A percentile compares a stretch with the other conserved stretches of the same genome.
phyloP scores from a whole-genome alignment of 1,140 invertebrate species.

The Propsilocerus akamusi region DNA sequence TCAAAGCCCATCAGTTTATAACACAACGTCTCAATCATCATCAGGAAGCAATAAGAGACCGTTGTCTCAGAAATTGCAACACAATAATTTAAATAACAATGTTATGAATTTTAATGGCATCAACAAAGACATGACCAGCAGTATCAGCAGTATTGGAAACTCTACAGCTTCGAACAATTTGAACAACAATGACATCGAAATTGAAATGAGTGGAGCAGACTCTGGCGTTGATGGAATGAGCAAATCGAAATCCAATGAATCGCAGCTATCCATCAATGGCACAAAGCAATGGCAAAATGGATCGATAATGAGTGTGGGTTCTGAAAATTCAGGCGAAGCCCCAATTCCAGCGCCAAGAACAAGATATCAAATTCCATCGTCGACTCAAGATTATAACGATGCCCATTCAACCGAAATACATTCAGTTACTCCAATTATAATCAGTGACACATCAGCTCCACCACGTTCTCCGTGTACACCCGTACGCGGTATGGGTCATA shows the following conservation, averaged over 20 bases:
- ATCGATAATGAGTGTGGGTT: slow-evolving; percentile 7
- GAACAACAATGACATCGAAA: not conserved
- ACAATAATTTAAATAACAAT: not conserved
- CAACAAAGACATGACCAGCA: not conserved
- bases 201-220: not conserved
- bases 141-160: not conserved
- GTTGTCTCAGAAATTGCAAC: not conserved
- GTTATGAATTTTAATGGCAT: not conserved
- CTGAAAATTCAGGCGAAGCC: not conserved
- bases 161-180: not conserved
- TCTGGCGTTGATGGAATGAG: slow-evolving; percentile 29
- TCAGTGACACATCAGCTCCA: slow-evolving; percentile 10
- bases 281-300: slow-evolving; percentile 16
- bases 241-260: slow-evolving; percentile 85
- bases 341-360: not conserved
- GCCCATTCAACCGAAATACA: not conserved
- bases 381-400: not conserved
- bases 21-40: not conserved
- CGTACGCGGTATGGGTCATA: slow-evolving; percentile 66
- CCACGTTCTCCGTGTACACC: slow-evolving; percentile 61
- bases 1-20: not conserved
- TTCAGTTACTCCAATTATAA: slow-evolving; percentile 4
- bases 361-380: slow-evolving; percentile 1
- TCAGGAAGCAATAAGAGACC: slow-evolving; percentile 1
- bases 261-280: slow-evolving; percentile 48